Conservation (phyloP, 2,888 invertebrate species). For the Drosophila anceps region DNA sequence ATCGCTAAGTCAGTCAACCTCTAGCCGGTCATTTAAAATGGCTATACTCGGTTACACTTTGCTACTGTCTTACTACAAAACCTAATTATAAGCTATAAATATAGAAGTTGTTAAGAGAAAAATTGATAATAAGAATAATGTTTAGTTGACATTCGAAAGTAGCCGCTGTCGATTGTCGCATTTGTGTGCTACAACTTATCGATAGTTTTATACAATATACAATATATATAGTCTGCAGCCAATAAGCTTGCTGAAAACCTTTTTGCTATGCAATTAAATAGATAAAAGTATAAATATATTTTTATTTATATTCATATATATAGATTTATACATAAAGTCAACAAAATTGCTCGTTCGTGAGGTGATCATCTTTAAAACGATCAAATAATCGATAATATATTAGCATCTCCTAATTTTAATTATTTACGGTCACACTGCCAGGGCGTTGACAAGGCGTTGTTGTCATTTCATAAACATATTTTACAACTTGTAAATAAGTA, state of each 20-base stretch:
- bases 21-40: background rate
- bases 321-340: background rate
- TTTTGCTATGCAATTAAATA: background rate
- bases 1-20: too few species aligned
- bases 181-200: background rate
- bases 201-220: background rate
- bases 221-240: background rate
- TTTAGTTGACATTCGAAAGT: background rate
- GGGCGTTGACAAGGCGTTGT: slow-evolving; percentile 55
- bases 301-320: background rate
- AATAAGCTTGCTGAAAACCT: background rate
- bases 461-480: slow-evolving; percentile 20
- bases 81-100: background rate
- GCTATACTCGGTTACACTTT: background rate
- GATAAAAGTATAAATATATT: too few species aligned
- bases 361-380: too few species aligned
- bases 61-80: background rate
- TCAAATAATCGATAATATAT: slow-evolving; percentile 2
- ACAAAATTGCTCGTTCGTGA: background rate
- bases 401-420: slow-evolving; percentile 18
- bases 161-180: background rate
- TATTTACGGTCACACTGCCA: slow-evolving; percentile 39
- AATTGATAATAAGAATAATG: background rate
- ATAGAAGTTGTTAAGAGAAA: background rate
- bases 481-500: slow-evolving; percentile 17